These are phyloP conservation scores for Hydrozoanthus tunicans DNA, from an alignment of 64 coral and sea anemone genomes.

Conservation along the genomic window DNA sequence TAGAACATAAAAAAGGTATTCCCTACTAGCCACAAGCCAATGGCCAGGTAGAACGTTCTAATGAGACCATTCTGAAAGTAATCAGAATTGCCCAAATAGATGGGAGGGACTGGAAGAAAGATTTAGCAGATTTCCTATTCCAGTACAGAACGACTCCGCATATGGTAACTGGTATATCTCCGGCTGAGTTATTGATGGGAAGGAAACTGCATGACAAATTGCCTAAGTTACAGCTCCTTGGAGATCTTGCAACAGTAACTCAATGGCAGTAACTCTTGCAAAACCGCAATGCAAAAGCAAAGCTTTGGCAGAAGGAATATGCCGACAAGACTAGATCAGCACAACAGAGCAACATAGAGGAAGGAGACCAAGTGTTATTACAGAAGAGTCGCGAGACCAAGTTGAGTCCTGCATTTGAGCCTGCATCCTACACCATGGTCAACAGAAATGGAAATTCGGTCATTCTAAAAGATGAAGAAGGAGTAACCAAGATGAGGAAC, in stretches of 20 bases:
- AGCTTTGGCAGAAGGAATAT: slow-evolving; percentile 53
- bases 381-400: slow-evolving; percentile 51
- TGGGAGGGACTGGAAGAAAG: slow-evolving; percentile 52
- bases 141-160: slow-evolving; percentile 51
- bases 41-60: background rate
- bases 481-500: slow-evolving; percentile 47
- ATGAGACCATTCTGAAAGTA: slow-evolving; percentile 29
- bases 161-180: slow-evolving; percentile 24
- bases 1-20: slow-evolving; percentile 66
- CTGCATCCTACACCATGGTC: slow-evolving; percentile 34
- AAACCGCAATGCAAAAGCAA: slow-evolving; percentile 48
- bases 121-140: slow-evolving; percentile 14
- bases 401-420: slow-evolving; percentile 26
- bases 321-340: slow-evolving; percentile 44
- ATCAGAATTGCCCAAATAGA: slow-evolving; percentile 43
- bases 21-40: slow-evolving; percentile 70
- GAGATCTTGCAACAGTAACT: slow-evolving; percentile 33
- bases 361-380: slow-evolving; percentile 43
- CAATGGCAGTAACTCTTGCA: slow-evolving; percentile 43
- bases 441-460: slow-evolving; percentile 38
- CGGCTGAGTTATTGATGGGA: slow-evolving; percentile 31
- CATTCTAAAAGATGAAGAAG: slow-evolving; percentile 40
- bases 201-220: slow-evolving; percentile 28
- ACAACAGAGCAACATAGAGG: slow-evolving; percentile 26
- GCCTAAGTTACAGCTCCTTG: slow-evolving; percentile 29